Base-by-base conservation (phyloP, 2,888 invertebrate species). In the Stenodema calcarata region DNA sequence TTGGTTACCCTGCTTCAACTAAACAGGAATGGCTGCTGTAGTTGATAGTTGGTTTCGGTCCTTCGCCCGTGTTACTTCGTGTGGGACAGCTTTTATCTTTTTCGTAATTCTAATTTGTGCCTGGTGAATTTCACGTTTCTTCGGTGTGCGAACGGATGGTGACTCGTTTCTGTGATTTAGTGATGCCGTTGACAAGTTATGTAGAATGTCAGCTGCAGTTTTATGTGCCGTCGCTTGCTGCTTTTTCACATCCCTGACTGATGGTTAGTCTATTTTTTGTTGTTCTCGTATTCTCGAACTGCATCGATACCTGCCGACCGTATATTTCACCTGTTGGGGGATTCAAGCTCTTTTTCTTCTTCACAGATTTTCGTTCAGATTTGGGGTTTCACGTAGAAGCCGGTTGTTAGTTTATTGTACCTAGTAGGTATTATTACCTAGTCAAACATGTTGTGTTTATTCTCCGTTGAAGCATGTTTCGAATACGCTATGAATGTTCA, bases 151-250 rank as follows among this genome's bases (percentile, higher is more conserved):
- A 78, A 78, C 73, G n/a, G 73, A 73, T 41, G 73, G 41, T 35
- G 41, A 18, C 73, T 35, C 16, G 41, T 73, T 73, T 30, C n/a
- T 30, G 54, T 18, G 18, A 82, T 41, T n/a, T 18, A 82, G 82
- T 69, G 30, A 82, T 82, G 82, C 35, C 14, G 62, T 41, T 82
- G 82, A 42, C 30, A 27, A 69, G 35, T 80, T 23, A 54, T 69
- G 82, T 62, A 82, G 82, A 41, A 82, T 82, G 82, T 69, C 82
- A 35, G 62, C 80, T 50, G 80, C 82, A 18, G 62, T 82, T 69
- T 23, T 69, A 27, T 82, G n/a, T 41, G 82, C 69, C 23, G 30
- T 82, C 80, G 54, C 47, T 28, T 80, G 54, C 80, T 80, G 80
- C 30, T 47, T 80, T 50, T n/a, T 54, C 54, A 50, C 30, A 27